Conservation (phyloP, 1,140 invertebrate genomes). For the Temnothorax longispinosus region DNA sequence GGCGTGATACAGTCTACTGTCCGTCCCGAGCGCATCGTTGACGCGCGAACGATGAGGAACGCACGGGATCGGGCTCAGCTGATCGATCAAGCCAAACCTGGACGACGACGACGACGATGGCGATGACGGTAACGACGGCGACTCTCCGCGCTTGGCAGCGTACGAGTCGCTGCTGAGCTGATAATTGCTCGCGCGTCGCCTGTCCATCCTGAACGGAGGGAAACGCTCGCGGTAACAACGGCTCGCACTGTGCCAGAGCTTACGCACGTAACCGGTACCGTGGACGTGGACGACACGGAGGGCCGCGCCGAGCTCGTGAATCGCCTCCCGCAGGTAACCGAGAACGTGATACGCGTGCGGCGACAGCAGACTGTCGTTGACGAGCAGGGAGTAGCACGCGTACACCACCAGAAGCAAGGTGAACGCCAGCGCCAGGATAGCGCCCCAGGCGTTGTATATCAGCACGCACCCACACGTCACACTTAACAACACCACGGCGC, state of each 20-base stretch:
- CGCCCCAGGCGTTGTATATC: conserved; percentile 80
- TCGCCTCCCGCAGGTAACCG: conserved; percentile 65
- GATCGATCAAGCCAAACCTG: conserved; percentile 60
- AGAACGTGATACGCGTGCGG: conserved; percentile 75
- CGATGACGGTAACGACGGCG: background rate
- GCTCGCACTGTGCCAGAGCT: conserved; percentile 33
- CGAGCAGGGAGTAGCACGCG: conserved; percentile 80
- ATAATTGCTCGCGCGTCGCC: conserved; percentile 69
- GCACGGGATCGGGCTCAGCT: conserved; percentile 72
- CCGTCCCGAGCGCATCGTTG: background rate
- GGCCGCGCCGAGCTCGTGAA: conserved; percentile 60
- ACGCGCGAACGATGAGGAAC: background rate
- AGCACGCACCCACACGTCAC: conserved; percentile 79
- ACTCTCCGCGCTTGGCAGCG: conserved; percentile 41
- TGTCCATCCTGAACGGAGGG: conserved; percentile 66
- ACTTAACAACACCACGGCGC: conserved; percentile 78
- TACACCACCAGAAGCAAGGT: conserved; percentile 78
- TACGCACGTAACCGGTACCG: conserved; percentile 30
- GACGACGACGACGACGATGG: background rate
- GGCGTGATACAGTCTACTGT: conserved; percentile 7
- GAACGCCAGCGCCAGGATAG: conserved; percentile 77
- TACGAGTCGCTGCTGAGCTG: conserved; percentile 76
- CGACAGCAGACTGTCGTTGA: conserved; percentile 80
- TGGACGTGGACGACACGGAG: conserved; percentile 1
- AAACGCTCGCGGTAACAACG: conserved; percentile 59